phyloP scores from a whole-genome alignment of 2,797 vertebrate species.

The Intellagama lesueurii region DNA sequence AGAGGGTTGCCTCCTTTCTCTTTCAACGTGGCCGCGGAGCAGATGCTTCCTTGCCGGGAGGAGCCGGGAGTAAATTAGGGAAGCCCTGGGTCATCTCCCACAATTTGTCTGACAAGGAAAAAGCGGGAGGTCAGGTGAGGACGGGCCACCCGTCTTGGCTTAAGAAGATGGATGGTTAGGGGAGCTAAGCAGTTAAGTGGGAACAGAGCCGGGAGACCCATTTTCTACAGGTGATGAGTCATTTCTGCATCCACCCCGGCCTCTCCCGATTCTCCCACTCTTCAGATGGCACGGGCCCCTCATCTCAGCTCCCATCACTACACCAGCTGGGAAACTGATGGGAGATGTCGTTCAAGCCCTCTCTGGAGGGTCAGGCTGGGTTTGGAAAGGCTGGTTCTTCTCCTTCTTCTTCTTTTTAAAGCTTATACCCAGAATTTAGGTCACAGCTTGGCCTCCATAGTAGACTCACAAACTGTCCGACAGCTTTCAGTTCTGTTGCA shows the following conservation, averaged over 20 bases:
- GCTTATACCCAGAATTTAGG: too few species aligned
- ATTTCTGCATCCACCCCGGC: not conserved
- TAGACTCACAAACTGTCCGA: too few species aligned
- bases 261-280: not conserved
- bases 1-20: too few species aligned
- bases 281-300: too few species aligned
- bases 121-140: constrained; percentile 78
- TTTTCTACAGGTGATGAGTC: not conserved
- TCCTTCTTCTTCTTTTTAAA: too few species aligned
- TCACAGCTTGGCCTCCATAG: too few species aligned
- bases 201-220: constrained; percentile 65
- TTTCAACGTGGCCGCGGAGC: constrained; percentile 13
- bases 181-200: constrained; percentile 74
- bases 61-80: constrained; percentile 81
- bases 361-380: too few species aligned
- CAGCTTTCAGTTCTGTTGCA: too few species aligned
- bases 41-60: constrained; percentile 68
- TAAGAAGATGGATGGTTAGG: constrained; percentile 81
- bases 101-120: constrained; percentile 85
- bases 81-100: constrained; percentile 81
- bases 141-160: constrained; percentile 55
- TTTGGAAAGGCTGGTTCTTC: too few species aligned
- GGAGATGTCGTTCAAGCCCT: too few species aligned
- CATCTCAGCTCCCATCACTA: not conserved
- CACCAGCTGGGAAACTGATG: not conserved